Percentiles rank a stretch among this genome's conserved stretches.
Conservation (phyloP, 2,888 invertebrate species). For the Drosophila kambysellisi region DNA sequence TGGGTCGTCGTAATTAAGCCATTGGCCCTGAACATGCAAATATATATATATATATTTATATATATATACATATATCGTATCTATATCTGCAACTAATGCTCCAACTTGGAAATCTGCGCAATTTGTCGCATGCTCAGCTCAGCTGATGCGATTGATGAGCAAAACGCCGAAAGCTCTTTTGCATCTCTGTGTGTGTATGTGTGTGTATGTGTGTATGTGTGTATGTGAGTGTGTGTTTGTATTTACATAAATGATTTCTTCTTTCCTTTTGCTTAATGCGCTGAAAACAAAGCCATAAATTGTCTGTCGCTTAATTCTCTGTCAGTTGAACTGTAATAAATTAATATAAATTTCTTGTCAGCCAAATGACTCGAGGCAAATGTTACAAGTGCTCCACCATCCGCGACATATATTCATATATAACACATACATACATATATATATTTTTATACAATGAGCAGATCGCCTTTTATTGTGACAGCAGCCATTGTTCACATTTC, state of each 20-base stretch:
- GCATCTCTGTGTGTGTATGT: not conserved
- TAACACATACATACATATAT: not conserved
- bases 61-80: not conserved
- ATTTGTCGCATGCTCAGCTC: slow-evolving; percentile 18
- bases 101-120: slow-evolving; percentile 23
- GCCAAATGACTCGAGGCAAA: slow-evolving; percentile 44
- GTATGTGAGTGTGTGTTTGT: not conserved
- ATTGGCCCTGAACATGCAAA: slow-evolving; percentile 47
- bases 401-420: slow-evolving; percentile 4
- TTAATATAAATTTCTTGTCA: slow-evolving; percentile 84
- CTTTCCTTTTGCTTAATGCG: slow-evolving; percentile 56
- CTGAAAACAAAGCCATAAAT: slow-evolving; percentile 84
- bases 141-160: slow-evolving; percentile 40
- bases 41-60: not conserved
- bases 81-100: slow-evolving; percentile 23
- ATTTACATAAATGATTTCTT: slow-evolving; percentile 77
- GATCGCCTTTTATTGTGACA: slow-evolving; percentile 23
- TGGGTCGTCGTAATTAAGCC: slow-evolving; percentile 51
- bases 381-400: slow-evolving; percentile 46
- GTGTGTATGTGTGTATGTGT: not conserved
- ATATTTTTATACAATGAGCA: slow-evolving; percentile 18
- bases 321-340: slow-evolving; percentile 84
- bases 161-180: slow-evolving; percentile 20
- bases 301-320: slow-evolving; percentile 83
- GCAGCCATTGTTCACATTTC: slow-evolving; percentile 36